phyloP scores from a whole-genome alignment of 2,113 vertebrate species.

The Trichomycterus rosablanca region DNA sequence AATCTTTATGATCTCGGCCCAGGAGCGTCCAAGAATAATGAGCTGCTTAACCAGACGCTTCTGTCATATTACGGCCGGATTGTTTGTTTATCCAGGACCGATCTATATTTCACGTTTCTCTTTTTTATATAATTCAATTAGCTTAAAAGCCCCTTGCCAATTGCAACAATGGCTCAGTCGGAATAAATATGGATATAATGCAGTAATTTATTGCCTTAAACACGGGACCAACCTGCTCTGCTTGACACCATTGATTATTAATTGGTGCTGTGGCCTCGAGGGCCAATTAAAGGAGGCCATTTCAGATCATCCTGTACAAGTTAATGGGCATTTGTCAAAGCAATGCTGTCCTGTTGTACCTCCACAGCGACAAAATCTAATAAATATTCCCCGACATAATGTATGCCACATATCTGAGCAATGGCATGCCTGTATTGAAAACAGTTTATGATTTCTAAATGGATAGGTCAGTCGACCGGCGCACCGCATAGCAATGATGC shows the following conservation, averaged over 20 bases:
- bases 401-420: conserved; percentile 59
- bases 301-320: conserved; percentile 81
- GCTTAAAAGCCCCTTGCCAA: conserved; percentile 96
- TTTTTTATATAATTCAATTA: conserved; percentile 82
- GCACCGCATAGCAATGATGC: conserved; percentile 54
- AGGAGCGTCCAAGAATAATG: conserved; percentile 85
- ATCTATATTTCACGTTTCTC: conserved; percentile 89
- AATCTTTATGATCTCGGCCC: conserved; percentile 63
- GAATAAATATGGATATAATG: conserved; percentile 97
- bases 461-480: conserved; percentile 56
- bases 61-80: conserved; percentile 85
- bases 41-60: conserved; percentile 78
- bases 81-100: conserved; percentile 92
- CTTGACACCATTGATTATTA: conserved; percentile 93
- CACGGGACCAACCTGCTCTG: conserved; percentile 75
- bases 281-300: conserved; percentile 87
- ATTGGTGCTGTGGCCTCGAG: conserved; percentile 76
- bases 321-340: conserved; percentile 83
- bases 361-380: conserved; percentile 61
- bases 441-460: conserved; percentile 62
- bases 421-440: conserved; percentile 54
- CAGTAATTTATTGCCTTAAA: conserved; percentile 90
- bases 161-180: conserved; percentile 93
- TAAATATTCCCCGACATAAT: conserved; percentile 68
- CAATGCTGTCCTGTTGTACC: conserved; percentile 51